Base-by-base conservation (phyloP, 2,797 vertebrate species). In the Sebastes matsubarae region DNA sequence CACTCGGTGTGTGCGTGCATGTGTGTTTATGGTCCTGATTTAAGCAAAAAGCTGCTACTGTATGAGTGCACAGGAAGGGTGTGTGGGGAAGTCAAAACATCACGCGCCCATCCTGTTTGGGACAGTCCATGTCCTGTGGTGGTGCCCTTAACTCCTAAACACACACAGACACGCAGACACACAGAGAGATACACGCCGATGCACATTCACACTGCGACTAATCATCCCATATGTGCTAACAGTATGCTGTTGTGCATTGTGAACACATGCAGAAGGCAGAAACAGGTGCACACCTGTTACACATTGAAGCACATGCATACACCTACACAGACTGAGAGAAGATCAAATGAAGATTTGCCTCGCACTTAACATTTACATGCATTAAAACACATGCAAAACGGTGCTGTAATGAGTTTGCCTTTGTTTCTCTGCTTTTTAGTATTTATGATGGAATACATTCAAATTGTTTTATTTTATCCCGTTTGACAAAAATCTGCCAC, bases 71-170 rank as follows among this genome's bases (percentile, higher is more conserved):
- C 96, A 96, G 96, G 96, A 96, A 96, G 95, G 95, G 96, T 69
- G 96, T 94, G 95, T 92, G 93, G 95, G 95, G 95, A 96, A 96
- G 95, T 94, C 93, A 89, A 95, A 95, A 96, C 94, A 95, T 91
- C 80, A 81, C 93, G 86, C 95, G 84, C 95, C 95, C 95, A 95
- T 96, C 96, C 96, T 96, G 96, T 96, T 96, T 96, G 95, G 95
- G 95, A 96, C 94, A 94, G 91, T 94, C 83, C 72, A 73, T 92
- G 91, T 96, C 94, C 94, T 92, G 93, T 86, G 87, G 88, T 94
- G 89, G 89, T 94, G 89, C 91, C 93, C 91, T 93, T 93, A 94
- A 92, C 72, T 82, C 78, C 84, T 72, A 75, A 89, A 90, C 77
- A 89, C 86, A 91, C 74, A 24, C 76, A 9, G 27, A 77, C 76